phyloP scores from a whole-genome alignment of 2,888 invertebrate genomes.

The Ophion ellenae region DNA sequence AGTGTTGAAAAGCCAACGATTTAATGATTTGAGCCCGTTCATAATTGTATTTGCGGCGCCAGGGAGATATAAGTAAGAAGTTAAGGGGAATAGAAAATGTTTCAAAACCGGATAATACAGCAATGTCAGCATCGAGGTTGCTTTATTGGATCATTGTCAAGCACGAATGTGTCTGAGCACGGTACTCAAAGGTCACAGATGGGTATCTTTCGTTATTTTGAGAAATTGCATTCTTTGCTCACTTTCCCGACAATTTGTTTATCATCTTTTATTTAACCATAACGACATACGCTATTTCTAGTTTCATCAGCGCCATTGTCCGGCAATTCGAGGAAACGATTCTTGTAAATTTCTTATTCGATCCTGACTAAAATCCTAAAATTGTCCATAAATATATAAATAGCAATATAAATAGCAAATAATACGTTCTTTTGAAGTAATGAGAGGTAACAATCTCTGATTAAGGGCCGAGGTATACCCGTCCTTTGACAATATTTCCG shows the following conservation, averaged over 20 bases:
- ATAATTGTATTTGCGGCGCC: slow-evolving; percentile 5
- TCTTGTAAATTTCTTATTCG: background rate
- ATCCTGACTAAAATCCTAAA: background rate
- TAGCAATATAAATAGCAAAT: background rate
- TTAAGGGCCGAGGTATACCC: slow-evolving; percentile 51
- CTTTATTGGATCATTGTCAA: slow-evolving; percentile 53
- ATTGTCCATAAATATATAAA: background rate
- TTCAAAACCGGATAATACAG: background rate
- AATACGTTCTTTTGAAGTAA: background rate
- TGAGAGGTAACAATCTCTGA: slow-evolving; percentile 11
- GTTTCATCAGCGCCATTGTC: background rate
- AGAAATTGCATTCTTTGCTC: background rate
- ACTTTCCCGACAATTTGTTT: background rate
- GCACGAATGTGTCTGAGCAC: slow-evolving; percentile 44
- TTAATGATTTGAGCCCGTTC: background rate
- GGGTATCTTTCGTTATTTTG: background rate
- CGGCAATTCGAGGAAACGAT: background rate
- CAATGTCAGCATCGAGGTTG: slow-evolving; percentile 46
- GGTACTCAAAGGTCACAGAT: slow-evolving; percentile 17
- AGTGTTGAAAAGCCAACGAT: background rate
- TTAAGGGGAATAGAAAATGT: background rate
- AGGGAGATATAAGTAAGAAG: background rate
- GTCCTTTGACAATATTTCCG: slow-evolving; percentile 67
- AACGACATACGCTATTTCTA: background rate
- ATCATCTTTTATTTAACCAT: background rate